Evolutionary conservation across 1,140 invertebrate species (phyloP).

Genomic region (Paralvinella palmiformis): DNA sequence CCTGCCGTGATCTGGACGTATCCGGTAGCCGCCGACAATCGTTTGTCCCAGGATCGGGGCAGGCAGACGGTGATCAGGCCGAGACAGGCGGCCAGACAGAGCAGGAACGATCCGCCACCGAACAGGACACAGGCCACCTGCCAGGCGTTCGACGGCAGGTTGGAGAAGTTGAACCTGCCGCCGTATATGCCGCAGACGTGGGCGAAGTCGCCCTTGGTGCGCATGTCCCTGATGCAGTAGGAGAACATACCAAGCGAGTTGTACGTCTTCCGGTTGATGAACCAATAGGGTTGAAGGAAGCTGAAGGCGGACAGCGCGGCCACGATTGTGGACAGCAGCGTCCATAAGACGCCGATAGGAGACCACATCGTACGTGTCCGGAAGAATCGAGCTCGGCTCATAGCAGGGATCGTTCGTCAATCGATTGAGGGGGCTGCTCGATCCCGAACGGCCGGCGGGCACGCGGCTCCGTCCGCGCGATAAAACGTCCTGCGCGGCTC

Average conservation of each 20-base stretch:
- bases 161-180: conserved; percentile 28
- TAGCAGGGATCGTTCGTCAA: no score
- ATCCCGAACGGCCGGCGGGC: no score
- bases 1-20: conserved; percentile 38
- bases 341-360: conserved; percentile 38
- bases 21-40: conserved; percentile 29
- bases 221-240: conserved; percentile 22
- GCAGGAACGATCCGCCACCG: conserved; percentile 36
- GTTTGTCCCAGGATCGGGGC: conserved; percentile 21
- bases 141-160: conserved; percentile 37
- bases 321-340: conserved; percentile 39
- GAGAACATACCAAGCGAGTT: conserved; percentile 37
- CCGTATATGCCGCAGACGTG: conserved; percentile 36
- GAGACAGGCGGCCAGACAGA: conserved; percentile 29
- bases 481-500: no score
- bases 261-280: conserved; percentile 28
- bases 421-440: no score
- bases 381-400: no score
- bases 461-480: no score
- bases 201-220: not conserved
- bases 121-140: conserved; percentile 37
- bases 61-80: conserved; percentile 27
- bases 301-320: conserved; percentile 32
- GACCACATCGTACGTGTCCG: conserved; percentile 16
- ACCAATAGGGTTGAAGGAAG: conserved; percentile 43